These are phyloP conservation scores for Aurelia aurita complex sp. Pacific DNA, from an alignment of 30 jellyfish, hydroid and myxozoan species.

Conservation along the genomic window DNA sequence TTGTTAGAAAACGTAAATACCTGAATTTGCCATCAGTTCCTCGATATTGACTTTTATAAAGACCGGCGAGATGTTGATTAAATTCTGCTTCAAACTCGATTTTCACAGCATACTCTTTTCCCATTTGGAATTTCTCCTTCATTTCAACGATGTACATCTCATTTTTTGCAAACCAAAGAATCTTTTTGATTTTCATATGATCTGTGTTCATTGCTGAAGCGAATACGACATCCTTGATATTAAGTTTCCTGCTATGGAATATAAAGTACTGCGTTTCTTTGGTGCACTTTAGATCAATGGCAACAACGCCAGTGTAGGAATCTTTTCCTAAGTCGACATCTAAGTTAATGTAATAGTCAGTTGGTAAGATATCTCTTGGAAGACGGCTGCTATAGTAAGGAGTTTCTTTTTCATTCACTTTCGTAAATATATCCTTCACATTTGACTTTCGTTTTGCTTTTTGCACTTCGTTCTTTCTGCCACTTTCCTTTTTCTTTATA, in stretches of 20 bases:
- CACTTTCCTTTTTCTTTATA: constrained; percentile 5
- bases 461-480: constrained; percentile 2
- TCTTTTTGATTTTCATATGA: constrained; percentile 19
- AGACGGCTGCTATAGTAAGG: constrained; percentile 83
- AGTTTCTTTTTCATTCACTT: constrained; percentile 43
- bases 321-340: constrained; percentile 73
- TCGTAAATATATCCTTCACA: constrained; percentile 6
- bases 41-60: constrained; percentile 83
- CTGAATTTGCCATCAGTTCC: constrained; percentile 72
- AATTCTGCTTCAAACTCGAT: constrained; percentile 71
- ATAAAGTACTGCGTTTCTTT: constrained; percentile 58
- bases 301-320: constrained; percentile 70
- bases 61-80: constrained; percentile 82
- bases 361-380: constrained; percentile 75
- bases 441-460: constrained; percentile 4
- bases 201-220: constrained; percentile 25
- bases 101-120: constrained; percentile 53
- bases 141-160: constrained; percentile 78
- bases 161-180: constrained; percentile 42
- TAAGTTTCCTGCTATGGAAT: constrained; percentile 84
- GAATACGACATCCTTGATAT: constrained; percentile 37
- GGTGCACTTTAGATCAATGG: constrained; percentile 61
- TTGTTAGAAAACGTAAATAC: constrained; percentile 17
- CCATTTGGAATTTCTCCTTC: constrained; percentile 64
- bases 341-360: constrained; percentile 63